A percentile compares a stretch with the other conserved stretches of the same genome.
These are phyloP conservation scores for Sparidentex hasta DNA, from an alignment of 2,797 vertebrate genomes.

Conservation along the genomic window DNA sequence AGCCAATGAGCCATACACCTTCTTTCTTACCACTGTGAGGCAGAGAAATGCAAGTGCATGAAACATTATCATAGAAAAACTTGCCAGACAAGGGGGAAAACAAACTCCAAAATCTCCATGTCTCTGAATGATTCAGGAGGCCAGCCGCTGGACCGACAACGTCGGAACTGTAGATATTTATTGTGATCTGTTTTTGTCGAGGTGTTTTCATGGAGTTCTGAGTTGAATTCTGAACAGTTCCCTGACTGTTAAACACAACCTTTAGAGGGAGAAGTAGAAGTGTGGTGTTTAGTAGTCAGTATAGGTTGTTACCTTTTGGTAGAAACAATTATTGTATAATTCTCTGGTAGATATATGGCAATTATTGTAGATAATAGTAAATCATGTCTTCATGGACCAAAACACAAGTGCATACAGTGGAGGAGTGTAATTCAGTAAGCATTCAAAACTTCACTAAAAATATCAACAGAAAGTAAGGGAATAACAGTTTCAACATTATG, in stretches of 20 bases:
- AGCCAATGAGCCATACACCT: background rate
- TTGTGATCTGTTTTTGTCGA: conserved; percentile 14
- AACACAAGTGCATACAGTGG: background rate
- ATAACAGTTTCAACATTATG: no score
- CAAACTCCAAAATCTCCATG: conserved; percentile 29
- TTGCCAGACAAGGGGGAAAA: conserved; percentile 8
- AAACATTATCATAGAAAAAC: conserved; percentile 29
- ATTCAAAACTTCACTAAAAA: no score
- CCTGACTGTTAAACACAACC: conserved; percentile 22
- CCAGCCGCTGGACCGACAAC: conserved; percentile 29
- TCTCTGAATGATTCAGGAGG: conserved; percentile 60
- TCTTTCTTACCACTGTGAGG: conserved; percentile 5
- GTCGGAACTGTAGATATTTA: conserved; percentile 33
- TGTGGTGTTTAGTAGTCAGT: background rate
- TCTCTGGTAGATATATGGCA: background rate
- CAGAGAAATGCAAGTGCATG: background rate
- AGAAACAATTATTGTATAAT: background rate
- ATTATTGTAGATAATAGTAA: background rate
- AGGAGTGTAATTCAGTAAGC: background rate
- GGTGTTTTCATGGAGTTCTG: conserved; percentile 30
- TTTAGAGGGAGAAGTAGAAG: conserved; percentile 10
- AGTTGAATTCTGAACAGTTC: no score
- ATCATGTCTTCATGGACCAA: no score
- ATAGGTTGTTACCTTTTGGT: background rate
- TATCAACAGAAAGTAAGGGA: no score